Base-by-base conservation (phyloP, 2,888 invertebrate species). In the Margaritifera margaritifera region DNA sequence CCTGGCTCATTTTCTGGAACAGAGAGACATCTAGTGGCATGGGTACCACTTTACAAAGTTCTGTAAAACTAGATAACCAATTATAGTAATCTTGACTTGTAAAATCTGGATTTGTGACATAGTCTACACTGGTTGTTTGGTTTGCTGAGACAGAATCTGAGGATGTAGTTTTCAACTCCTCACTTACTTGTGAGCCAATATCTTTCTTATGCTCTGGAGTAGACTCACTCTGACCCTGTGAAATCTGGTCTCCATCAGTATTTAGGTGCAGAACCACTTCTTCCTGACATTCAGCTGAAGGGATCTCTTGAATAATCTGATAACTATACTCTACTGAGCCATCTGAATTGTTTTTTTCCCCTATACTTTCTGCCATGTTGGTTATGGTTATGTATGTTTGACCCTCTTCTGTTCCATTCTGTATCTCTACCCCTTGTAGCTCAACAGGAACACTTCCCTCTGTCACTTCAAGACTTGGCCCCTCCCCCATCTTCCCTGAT, bases 1-100 rank as follows among this genome's bases (percentile, higher is more conserved):
- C 86, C 64, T 87, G 87, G 58, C 85, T 87, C 59, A 88, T 87
- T 65, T 86, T 86, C 69, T 86, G 86, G 67, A 87, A 88, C 42
- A 84, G 72, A 20, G 82, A 83, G 51, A 82, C 79, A 27, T 84
- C 82, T 18, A 88, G 68, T 1, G 88, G 88, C 79, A 88, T 82
- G 3, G 85, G 78, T 51, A 86, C 75, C 4, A 82, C 69, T 73
- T 85, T 87, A 77, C 86, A 86, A 19, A 81, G 72, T 62, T 87
- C 86, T 8, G 86, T 86, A 69, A 88, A 88, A 54, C 72, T 81
- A 4, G 86, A 85, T 68, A 88, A 75, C 88, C 88, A 88, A 75
- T 87, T 84, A 62, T 86, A 88, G 62, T 88, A 88, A 18, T 84
- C 86, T 71, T 87, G 88, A 67, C 86, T 84, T 51, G 76, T 75